Conservation (phyloP, 2,797 vertebrate genomes). For the Aselliscus stoliczkanus region DNA sequence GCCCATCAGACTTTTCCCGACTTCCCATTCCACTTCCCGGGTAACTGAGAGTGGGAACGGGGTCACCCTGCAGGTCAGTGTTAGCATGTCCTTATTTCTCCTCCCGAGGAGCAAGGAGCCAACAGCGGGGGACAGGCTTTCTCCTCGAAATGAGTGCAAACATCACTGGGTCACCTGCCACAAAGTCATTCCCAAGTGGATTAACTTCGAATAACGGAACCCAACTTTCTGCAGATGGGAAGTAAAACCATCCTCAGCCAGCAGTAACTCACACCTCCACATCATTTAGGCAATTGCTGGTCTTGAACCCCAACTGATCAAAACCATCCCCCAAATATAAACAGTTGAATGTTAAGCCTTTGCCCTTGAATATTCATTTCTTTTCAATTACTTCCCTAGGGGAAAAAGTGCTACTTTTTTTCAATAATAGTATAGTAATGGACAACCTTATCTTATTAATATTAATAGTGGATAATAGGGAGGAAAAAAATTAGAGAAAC, state of each 20-base stretch:
- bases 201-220: background rate
- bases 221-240: background rate
- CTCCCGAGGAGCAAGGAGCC: background rate
- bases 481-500: background rate
- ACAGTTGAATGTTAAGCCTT: background rate
- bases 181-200: background rate
- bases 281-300: background rate
- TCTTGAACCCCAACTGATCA: too few relatives aligned
- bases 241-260: background rate
- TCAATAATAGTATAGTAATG: background rate
- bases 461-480: background rate
- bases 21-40: background rate
- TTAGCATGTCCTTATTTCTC: background rate
- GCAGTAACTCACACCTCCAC: background rate
- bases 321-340: background rate
- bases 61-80: background rate
- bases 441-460: background rate
- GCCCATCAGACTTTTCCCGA: background rate
- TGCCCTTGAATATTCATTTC: background rate
- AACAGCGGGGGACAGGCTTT: accelerated
- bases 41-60: background rate
- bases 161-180: background rate
- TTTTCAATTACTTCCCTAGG: background rate
- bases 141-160: background rate
- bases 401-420: background rate